Evolutionary conservation across 2,113 vertebrate species (phyloP), one percentile per base, ranked within the genome.

Genomic region (Gallinago undulata): DNA sequence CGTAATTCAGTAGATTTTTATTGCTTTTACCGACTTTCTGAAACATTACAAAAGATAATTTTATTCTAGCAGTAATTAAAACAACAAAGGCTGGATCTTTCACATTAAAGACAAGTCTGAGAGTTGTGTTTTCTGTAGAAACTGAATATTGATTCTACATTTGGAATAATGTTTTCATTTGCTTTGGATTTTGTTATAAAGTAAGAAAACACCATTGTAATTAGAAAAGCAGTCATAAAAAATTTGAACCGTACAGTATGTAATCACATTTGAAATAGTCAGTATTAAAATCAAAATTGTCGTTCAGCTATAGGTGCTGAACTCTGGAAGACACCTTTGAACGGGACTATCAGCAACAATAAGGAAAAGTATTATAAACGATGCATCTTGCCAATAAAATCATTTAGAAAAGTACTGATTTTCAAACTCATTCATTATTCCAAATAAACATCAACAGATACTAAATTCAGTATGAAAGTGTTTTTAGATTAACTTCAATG

Each of bases 21-120:
- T 99, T 99, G 99, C 99, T 99, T 98, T 98, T 97, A 97, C 98
- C 97, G 96, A 97, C 96, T 96, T 96, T 94, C 97, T 69, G 94
- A 98, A 97, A 97, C 97, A 75, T 97, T 98, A 98, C 97, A 97
- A 98, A 98, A 98, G 98, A 98, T 98, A 98, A 60, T 96, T 97
- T 97, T 96, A 87, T 94, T 95, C 94, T 96, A 97, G 96, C 80
- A 64, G 84, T 97, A 95, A 97, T 90, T 95, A 97, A 98, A 98
- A 98, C 96, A 95, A 97, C 94, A 95, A 97, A 98, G 97, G 92
- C 94, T 97, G 96, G 86, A 96, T 97, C 84, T 96, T 98, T 97
- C 96, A 97, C 97, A 90, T 97, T 85, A 93, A 68, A 96, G 87
- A 98, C 94, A 70, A 95, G 73, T 78, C 90, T 56, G 64, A 81